phyloP scores from a whole-genome alignment of 53 echinoderm and acorn worm species.

The Stichopus horrens region DNA sequence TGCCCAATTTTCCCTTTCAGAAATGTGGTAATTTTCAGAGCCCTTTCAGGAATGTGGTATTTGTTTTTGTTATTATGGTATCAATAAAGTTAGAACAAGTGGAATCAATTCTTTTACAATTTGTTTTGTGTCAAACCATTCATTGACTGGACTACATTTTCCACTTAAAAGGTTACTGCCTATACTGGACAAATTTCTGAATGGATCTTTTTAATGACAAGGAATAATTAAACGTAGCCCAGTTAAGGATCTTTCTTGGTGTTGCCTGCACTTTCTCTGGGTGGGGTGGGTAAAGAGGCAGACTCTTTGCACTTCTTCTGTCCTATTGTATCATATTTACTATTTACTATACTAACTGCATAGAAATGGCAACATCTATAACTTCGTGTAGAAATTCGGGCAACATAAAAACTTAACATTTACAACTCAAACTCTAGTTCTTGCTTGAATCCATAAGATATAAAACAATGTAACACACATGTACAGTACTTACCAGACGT shows the following conservation, averaged over 20 bases:
- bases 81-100: too few species aligned
- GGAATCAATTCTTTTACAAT: too few species aligned
- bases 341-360: constrained; percentile 20
- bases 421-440: neutral
- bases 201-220: neutral
- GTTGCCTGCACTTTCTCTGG: constrained; percentile 5
- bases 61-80: too few species aligned
- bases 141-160: too few species aligned
- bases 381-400: neutral
- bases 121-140: too few species aligned
- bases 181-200: constrained; percentile 11
- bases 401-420: constrained; percentile 7
- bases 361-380: constrained; percentile 30
- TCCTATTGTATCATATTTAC: constrained; percentile 14
- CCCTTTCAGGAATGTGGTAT: neutral
- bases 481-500: constrained; percentile 31
- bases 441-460: constrained; percentile 3
- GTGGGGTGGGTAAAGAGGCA: constrained; percentile 3
- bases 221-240: constrained; percentile 13
- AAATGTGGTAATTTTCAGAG: neutral
- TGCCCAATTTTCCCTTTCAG: neutral
- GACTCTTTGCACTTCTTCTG: constrained; percentile 2
- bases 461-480: constrained; percentile 19
- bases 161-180: neutral
- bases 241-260: constrained; percentile 10